Base-by-base conservation (phyloP, 2,797 vertebrate species). In the Trematomus bernacchii region DNA sequence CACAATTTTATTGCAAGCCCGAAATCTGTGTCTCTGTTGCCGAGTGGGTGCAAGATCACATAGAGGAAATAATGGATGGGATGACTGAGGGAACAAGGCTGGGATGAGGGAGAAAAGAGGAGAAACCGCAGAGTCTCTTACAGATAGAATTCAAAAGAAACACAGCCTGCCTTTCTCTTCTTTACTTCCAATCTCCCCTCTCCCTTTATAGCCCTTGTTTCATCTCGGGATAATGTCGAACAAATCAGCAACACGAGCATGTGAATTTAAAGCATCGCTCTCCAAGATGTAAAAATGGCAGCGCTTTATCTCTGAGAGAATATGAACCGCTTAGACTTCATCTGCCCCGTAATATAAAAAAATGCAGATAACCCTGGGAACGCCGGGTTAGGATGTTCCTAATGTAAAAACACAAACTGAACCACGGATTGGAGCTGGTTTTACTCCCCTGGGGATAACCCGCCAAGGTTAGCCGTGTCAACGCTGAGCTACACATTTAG, bases 111-210 rank as follows among this genome's bases (percentile, higher is more conserved):
- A 75, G 77, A 69, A 77, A 76, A 76, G 84, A 76, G 68, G 76
- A 71, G 70, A 70, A 77, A 85, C 66, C 72, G 67, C 62, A 47
- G 84, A 85, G 84, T 91, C 85, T 91, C 88, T 91, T 92, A 91
- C 87, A 92, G 90, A 88, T 80, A 77, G 64, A 89, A 92, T 93
- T 93, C 91, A 94, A 94, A 89, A 80, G 79, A 76, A 88, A 87
- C 85, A 80, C 70, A 80, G 68, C 27, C 61, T 70, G 72, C 63
- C 81, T 65, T 84, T 87, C 85, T 82, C 71, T 86, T 57, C 73
- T 82, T 82, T 79, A 80, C 78, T 75, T 77, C 72, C 83, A 83
- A 82, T 84, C 87, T 76, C 73, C 65, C 65, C 7, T 73, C 86
- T 84, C 62, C 75, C 87, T 85, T 83, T 76, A 85, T 64, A 87